A percentile compares a stretch with the other conserved stretches of the same genome.
These are phyloP conservation scores for Triops longicaudatus DNA, from an alignment of 1,140 invertebrate species.

Conservation along the genomic window DNA sequence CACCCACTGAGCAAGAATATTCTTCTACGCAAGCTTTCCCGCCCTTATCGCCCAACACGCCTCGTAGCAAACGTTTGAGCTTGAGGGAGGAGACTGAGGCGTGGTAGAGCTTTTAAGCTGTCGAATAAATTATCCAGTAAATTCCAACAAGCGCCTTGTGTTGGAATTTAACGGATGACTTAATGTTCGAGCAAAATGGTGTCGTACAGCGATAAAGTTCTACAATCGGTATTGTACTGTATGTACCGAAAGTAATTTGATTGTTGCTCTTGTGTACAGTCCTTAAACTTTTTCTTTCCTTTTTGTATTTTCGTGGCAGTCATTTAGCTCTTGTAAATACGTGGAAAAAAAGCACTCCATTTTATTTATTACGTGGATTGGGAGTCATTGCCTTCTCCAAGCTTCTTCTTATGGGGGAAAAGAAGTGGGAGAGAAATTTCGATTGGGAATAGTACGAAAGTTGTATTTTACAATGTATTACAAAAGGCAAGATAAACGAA, in stretches of 20 bases:
- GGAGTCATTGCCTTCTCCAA: background rate
- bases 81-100: slow-evolving; percentile 21
- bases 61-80: slow-evolving; percentile 22
- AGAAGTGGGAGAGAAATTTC: background rate
- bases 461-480: slow-evolving; percentile 5
- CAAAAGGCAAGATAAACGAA: background rate
- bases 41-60: slow-evolving; percentile 21
- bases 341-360: background rate
- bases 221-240: background rate
- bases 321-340: slow-evolving; percentile 1
- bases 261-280: slow-evolving; percentile 4
- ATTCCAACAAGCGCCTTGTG: too few relatives aligned
- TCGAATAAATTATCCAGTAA: background rate
- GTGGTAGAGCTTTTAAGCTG: slow-evolving; percentile 19
- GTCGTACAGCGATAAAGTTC: too few relatives aligned
- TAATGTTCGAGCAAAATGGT: too few relatives aligned
- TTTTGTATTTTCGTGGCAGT: background rate
- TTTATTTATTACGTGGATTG: background rate
- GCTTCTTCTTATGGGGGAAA: background rate
- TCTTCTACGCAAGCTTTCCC: background rate
- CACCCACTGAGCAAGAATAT: slow-evolving; percentile 23
- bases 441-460: background rate
- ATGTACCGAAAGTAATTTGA: background rate
- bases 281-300: background rate
- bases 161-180: too few relatives aligned